Conservation (phyloP, 2,797 vertebrate genomes). For the Phataginus tetradactyla region DNA sequence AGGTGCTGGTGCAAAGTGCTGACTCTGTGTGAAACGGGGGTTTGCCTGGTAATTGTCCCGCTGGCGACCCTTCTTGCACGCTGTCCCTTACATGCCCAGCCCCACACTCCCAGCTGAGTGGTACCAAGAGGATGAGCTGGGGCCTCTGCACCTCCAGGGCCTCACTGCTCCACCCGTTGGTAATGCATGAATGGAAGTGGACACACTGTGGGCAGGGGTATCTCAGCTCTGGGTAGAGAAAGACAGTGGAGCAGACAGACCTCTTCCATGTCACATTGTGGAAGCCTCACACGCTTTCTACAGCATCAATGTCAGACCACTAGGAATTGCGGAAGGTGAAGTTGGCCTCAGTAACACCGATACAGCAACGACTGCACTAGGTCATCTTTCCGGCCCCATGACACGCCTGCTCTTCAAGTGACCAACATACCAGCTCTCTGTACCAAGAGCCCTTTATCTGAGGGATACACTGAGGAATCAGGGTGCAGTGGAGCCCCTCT, state of each 20-base stretch:
- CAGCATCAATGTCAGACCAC: accelerated
- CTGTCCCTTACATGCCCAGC: no score
- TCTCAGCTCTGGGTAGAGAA: background rate
- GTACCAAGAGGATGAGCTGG: background rate
- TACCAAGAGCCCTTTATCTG: background rate
- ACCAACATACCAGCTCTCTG: background rate
- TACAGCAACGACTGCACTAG: conserved; percentile 36
- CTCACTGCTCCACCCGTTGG: background rate
- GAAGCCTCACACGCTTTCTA: accelerated
- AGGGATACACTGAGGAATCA: background rate
- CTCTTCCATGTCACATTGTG: accelerated
- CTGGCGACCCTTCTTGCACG: accelerated
- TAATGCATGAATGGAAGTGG: accelerated
- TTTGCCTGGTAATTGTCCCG: background rate
- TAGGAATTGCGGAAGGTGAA: background rate
- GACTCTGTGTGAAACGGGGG: background rate
- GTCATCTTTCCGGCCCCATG: background rate
- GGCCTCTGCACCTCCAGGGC: no score
- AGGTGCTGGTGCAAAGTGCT: conserved; percentile 24
- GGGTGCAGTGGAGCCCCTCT: background rate
- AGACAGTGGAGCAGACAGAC: accelerated
- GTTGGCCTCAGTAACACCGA: background rate
- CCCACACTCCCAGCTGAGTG: accelerated
- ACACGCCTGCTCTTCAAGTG: conserved; percentile 41
- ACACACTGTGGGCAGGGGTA: accelerated